Evolutionary conservation across 2,113 vertebrate species (phyloP), one percentile per base, ranked within the genome.

Genomic region (Chaenogobius annularis): DNA sequence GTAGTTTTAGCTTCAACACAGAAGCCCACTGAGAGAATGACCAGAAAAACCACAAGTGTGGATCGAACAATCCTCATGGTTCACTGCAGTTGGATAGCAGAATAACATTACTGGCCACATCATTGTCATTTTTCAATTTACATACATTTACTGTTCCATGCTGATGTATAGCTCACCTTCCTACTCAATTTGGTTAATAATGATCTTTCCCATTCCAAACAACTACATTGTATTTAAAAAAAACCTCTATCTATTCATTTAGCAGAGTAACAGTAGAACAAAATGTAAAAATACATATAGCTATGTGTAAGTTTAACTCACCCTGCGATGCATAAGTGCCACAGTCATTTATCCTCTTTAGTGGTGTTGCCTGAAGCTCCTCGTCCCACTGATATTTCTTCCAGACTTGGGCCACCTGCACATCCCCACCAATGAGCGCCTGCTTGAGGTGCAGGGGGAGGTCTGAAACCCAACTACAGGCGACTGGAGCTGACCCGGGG

Each of bases 371-470:
- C 90, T 78, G 77, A 35, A 71, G 83, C 69, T 89, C 89, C 84
- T 67, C 72, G 23, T 91, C 74, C 83, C 77, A 83, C 80, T 86
- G 82, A 91, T 91, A 90, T 91, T 87, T 83, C 83, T 78, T 85
- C 82, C 80, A 79, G 86, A 54, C 85, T 85, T 78, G 78, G 80
- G 47, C 61, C 69, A 90, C 83, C 70, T 71, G 81, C 69, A 35
- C 79, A 70, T 84, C n/a, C 68, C 80, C 91, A 87, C 95, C 94
- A 95, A 95, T 96, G 81, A 87, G 85, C 91, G 58, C 72, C 77
- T 78, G 69, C 70, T 85, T 40, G 75, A 72, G 56, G 59, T 78
- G 70, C 62, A 77, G 68, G 80, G 70, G 83, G 79, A 92, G 88
- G 75, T 90, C 71, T 89, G 92, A 94, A 95, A 95, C 82, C 76